Evolutionary conservation across 2,113 vertebrate species (phyloP), one percentile per base, ranked within the genome.

Genomic region (Mionectes macconnelli): DNA sequence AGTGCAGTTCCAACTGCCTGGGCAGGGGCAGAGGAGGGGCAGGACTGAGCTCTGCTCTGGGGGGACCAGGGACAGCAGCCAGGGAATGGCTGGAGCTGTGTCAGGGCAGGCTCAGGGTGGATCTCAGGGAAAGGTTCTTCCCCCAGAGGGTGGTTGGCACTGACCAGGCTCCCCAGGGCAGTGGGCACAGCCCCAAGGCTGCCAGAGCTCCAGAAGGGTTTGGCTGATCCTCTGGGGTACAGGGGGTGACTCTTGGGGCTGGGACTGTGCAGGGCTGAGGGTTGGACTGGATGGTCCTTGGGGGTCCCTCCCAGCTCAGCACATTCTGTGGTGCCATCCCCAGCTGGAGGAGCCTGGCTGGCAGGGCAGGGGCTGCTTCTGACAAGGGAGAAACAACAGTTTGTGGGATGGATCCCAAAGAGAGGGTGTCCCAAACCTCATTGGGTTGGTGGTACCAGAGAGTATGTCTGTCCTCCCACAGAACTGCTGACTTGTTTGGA

Each of bases 391-490:
- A 69, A 37, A 4, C 28, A 21, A 60, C 56, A 7, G 59, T 30
- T 68, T 0, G 0, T 3, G 55, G 64, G 30, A 23, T 47, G 50
- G 0, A 4, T 60, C 57, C 57, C 35, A 39, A 27, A 27, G 16
- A 2, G 35, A 35, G 35, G 59, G 39, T 11, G 35, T 60, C 42
- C 37, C 10, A 1, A 7, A 23, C 35, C 10, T 60, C 3, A 3
- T 24, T 18, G 3, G 6, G 77, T 77, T 60, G 73, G 1, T n/a
- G 60, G 42, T 89, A 42, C 55, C 80, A 53, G 55, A 80, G 63
- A 60, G 21, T 6, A 2, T 0, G 6, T 20, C 69, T 31, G 27
- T 15, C 16, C 14, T 0, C 31, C 53, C 4, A 3, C 55, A 63
- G 87, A 28, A 63, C 14, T 31, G 50, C 87, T 64, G 84, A 3